Evolutionary conservation across 2,113 vertebrate genomes (phyloP).

Genomic region (Delphinus delphis): DNA sequence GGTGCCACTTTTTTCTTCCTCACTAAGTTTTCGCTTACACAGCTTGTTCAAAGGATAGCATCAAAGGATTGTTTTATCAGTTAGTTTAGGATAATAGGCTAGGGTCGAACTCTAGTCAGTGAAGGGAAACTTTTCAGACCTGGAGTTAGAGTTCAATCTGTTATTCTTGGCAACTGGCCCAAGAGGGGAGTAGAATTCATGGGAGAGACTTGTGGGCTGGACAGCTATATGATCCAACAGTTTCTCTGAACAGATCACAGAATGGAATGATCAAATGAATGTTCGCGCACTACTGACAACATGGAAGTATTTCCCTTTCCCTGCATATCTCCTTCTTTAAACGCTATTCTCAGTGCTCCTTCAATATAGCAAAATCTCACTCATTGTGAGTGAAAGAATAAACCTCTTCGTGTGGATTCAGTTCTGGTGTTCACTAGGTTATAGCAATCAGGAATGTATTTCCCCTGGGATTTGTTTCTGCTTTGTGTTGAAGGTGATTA

Average conservation of each 20-base stretch:
- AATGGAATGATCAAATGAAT: conserved; percentile 66
- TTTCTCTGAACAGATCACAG: conserved; percentile 75
- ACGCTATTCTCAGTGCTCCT: neutral
- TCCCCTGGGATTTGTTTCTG: conserved; percentile 37
- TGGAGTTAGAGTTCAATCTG: conserved; percentile 82
- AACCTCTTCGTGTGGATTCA: neutral
- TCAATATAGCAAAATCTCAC: neutral
- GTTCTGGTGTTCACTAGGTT: conserved; percentile 25
- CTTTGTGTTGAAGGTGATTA: conserved; percentile 34
- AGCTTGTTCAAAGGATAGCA: conserved; percentile 81
- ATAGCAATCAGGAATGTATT: neutral
- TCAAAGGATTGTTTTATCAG: conserved; percentile 86
- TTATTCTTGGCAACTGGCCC: conserved; percentile 86
- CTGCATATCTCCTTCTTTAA: conserved; percentile 15
- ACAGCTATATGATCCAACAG: conserved; percentile 76
- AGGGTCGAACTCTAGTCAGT: conserved; percentile 80
- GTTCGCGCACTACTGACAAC: conserved; percentile 47
- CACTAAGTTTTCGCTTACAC: conserved; percentile 75
- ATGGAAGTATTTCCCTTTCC: conserved; percentile 23
- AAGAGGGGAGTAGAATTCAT: conserved; percentile 80
- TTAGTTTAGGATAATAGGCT: conserved; percentile 82
- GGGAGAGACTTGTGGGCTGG: conserved; percentile 78
- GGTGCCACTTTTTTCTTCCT: conserved; percentile 57
- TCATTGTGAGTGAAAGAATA: neutral
- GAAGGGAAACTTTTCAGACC: conserved; percentile 84